phyloP scores from a whole-genome alignment of 2,888 invertebrate species.

The Apodemia mormo region DNA sequence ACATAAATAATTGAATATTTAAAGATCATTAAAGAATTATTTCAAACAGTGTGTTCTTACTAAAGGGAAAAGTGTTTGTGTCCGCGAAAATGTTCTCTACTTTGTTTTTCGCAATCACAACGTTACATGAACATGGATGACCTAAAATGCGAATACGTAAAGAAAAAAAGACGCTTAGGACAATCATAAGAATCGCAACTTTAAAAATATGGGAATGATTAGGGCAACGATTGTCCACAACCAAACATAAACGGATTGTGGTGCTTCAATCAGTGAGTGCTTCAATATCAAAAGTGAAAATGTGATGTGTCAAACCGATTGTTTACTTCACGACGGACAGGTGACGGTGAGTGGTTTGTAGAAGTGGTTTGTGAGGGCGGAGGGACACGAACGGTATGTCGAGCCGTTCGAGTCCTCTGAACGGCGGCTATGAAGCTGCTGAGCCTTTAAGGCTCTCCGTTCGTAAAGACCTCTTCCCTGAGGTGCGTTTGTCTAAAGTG shows the following conservation, averaged over 20 bases:
- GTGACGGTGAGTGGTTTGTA: constrained; percentile 71
- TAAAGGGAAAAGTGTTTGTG: constrained; percentile 67
- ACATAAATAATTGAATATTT: constrained; percentile 75
- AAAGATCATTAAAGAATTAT: constrained; percentile 59
- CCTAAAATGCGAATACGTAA: constrained; percentile 82
- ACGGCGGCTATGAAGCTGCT: constrained; percentile 74
- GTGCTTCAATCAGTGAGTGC: constrained; percentile 64
- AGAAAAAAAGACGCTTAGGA: constrained; percentile 78
- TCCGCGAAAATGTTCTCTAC: constrained; percentile 78
- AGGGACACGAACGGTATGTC: constrained; percentile 79
- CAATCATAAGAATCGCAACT: constrained; percentile 70
- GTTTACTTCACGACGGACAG: constrained; percentile 79
- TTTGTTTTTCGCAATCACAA: constrained; percentile 82
- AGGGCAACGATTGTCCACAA: constrained; percentile 60
- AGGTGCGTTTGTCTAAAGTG: constrained; percentile 54
- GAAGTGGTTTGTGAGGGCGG: constrained; percentile 75
- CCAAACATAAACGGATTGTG: constrained; percentile 59
- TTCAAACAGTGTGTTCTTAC: constrained; percentile 56
- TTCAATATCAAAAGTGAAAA: constrained; percentile 78
- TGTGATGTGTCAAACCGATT: constrained; percentile 82
- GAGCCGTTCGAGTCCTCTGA: constrained; percentile 75
- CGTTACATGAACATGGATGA: constrained; percentile 83
- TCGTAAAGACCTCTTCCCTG: constrained; percentile 77
- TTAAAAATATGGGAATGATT: constrained; percentile 69
- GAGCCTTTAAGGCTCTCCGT: constrained; percentile 70